Evolutionary conservation across 2,888 invertebrate genomes (phyloP), one percentile per base, ranked within the genome.

Genomic region (Rhyacophila evoluta): DNA sequence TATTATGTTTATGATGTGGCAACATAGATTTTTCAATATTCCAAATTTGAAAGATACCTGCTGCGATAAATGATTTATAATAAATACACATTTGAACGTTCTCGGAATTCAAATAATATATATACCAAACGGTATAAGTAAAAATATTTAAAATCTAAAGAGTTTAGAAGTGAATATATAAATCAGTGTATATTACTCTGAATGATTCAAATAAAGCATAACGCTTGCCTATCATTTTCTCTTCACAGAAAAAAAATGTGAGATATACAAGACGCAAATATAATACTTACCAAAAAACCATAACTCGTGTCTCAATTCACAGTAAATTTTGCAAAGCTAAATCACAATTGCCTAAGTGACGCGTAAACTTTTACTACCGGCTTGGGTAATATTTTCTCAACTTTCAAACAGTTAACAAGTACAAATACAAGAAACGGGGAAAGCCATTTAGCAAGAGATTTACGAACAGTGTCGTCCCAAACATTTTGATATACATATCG

Each of bases 291-390:
- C 25, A 55, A 25, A 33, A 55, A 55, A 55, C 55, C 55, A 55
- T 55, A 55, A 19, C 55, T 55, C 55, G 55, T 55, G 19, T 8
- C 25, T 25, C 55, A 55, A 19, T 55, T 55, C 55, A 55, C 55
- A 55, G 55, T 55, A 25, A 55, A 55, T 55, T 55, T 55, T 19
- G 25, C 55, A 55, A 19, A 55, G 55, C 55, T 55, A 55, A 55
- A 55, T 55, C 55, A 55, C 55, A 55, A 55, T 55, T 55, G 55
- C 55, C 55, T 55, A 55, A 55, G 55, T 55, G 55, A 55, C 55
- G 55, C 55, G 55, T 55, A 25, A 55, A 55, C 1, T 19, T 55
- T 55, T 55, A 55, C 8, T 55, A 19, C 55, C 55, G 55, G 19
- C 2, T 8, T 55, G 25, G 25, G 55, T 55, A 55, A 55, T 55